Percentiles rank a stretch among this genome's conserved stretches.
These are phyloP conservation scores for Xenopus tropicalis DNA, from an alignment of 2,113 vertebrate species.

Conservation along the genomic window UCB_Xtro_10.0 CM004443.2:59388001-59388500, in stretches of 20 bases:
- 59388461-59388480: conserved; percentile 53
- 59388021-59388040: conserved; percentile 90
- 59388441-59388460: conserved; percentile 57
- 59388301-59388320: conserved; percentile 61
- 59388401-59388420: conserved; percentile 64
- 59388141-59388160: conserved; percentile 93
- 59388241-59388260: conserved; percentile 81
- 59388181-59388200: conserved; percentile 75
- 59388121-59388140: conserved; percentile 87
- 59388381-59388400: conserved; percentile 86
- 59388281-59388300: conserved; percentile 81
- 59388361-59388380: conserved; percentile 97
- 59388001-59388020: conserved; percentile 93
- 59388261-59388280: conserved; percentile 93
- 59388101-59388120: conserved; percentile 94
- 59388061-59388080: conserved; percentile 86
- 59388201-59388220: conserved; percentile 54
- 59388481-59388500: conserved; percentile 60
- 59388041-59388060: conserved; percentile 93
- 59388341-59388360: conserved; percentile 97
- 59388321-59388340: conserved; percentile 88
- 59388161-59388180: conserved; percentile 81
- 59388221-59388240: conserved; percentile 70
- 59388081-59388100: conserved; percentile 96
- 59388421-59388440: conserved; percentile 57